Conservation (phyloP, 2,888 invertebrate genomes). For the Caenorhabditis sp. region DNA sequence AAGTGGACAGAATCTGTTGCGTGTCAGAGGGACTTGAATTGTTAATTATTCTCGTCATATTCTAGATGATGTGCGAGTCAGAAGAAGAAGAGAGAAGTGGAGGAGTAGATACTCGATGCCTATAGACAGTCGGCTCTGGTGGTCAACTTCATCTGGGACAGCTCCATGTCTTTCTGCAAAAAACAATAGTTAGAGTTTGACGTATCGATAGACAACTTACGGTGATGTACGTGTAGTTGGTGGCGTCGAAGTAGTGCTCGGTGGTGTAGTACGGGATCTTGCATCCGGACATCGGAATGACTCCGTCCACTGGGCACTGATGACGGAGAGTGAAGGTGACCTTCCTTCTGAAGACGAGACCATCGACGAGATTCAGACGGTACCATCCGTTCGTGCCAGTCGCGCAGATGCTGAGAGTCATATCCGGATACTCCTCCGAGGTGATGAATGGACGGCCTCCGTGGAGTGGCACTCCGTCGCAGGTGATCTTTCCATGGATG, state of each 20-base stretch:
- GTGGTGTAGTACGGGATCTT: slow-evolving; percentile 44
- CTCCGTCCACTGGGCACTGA: slow-evolving; percentile 16
- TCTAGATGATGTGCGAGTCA: slow-evolving; percentile 11
- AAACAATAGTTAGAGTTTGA: no score
- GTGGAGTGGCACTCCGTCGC: slow-evolving; percentile 5
- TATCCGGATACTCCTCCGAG: slow-evolving; percentile 22
- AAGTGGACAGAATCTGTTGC: slow-evolving; percentile 19
- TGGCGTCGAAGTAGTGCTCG: slow-evolving; percentile 1
- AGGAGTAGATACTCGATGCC: slow-evolving; percentile 24
- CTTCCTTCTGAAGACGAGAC: neutral
- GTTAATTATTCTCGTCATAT: neutral
- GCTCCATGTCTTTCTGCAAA: slow-evolving; percentile 40
- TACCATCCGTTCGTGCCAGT: slow-evolving; percentile 21
- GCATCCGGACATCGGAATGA: slow-evolving; percentile 21
- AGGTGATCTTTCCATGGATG: slow-evolving; percentile 29
- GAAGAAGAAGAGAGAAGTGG: neutral
- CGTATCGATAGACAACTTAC: slow-evolving; percentile 21
- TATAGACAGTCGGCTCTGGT: slow-evolving; percentile 42
- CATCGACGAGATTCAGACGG: slow-evolving; percentile 19
- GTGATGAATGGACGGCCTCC: slow-evolving; percentile 14
- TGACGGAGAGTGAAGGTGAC: slow-evolving; percentile 22
- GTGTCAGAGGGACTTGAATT: slow-evolving; percentile 22
- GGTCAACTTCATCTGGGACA: slow-evolving; percentile 9
- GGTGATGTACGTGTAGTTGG: slow-evolving; percentile 3
- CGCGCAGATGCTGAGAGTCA: slow-evolving; percentile 17